A percentile compares a stretch with the other conserved stretches of the same genome.
phyloP scores from a whole-genome alignment of 2,113 vertebrate genomes.

The Pelecanoides urinatrix region DNA sequence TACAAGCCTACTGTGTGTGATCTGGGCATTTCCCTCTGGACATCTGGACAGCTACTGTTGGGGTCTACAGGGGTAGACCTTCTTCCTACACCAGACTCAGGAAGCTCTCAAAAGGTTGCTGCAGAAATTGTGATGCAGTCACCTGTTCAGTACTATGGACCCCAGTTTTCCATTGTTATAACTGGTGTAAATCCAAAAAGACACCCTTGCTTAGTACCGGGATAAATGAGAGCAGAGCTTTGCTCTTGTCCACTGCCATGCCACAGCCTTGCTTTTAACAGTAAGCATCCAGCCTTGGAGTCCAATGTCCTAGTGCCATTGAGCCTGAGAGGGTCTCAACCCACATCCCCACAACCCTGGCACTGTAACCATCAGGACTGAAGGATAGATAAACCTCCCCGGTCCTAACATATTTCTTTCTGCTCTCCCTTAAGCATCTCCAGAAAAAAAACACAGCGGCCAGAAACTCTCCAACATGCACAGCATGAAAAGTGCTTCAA shows the following conservation, averaged over 20 bases:
- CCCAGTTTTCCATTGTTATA: background rate
- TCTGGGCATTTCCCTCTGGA: background rate
- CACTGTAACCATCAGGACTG: background rate
- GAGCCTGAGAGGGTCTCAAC: background rate
- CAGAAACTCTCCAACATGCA: background rate
- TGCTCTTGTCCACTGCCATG: background rate
- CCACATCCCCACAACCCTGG: background rate
- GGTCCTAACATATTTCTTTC: background rate
- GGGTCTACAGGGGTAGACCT: background rate
- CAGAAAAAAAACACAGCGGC: background rate
- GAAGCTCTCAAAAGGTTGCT: background rate
- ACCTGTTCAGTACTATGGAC: background rate
- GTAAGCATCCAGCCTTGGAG: background rate
- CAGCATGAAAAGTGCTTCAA: background rate
- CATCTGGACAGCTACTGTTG: background rate
- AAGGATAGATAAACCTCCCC: background rate
- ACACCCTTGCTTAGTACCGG: background rate
- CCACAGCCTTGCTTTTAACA: background rate
- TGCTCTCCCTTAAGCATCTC: background rate
- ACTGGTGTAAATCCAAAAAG: background rate
- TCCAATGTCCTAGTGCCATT: background rate
- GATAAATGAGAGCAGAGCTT: background rate
- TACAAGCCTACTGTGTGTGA: background rate
- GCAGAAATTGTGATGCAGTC: rapidly evolving
- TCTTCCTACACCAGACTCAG: background rate